These are phyloP conservation scores for Euspilapteryx auroguttella DNA, from an alignment of 2,888 invertebrate species.

Conservation along the genomic window DNA sequence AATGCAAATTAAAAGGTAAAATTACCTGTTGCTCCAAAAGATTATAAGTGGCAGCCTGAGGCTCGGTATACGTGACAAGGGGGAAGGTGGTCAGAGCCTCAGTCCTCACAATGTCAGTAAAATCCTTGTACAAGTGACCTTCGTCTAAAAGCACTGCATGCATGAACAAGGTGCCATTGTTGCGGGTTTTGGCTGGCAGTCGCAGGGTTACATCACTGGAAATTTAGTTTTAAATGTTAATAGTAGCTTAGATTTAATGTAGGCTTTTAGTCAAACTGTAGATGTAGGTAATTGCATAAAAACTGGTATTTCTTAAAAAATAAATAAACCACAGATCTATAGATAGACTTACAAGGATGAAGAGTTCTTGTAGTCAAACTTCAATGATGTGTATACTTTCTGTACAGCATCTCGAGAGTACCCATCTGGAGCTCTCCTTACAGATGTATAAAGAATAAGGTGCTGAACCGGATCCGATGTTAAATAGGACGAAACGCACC, in stretches of 20 bases:
- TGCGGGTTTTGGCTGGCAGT: slow-evolving; percentile 72
- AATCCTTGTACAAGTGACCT: slow-evolving; percentile 45
- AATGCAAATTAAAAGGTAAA: too few relatives aligned
- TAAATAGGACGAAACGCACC: slow-evolving; percentile 73
- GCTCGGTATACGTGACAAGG: slow-evolving; percentile 74
- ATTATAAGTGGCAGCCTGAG: slow-evolving; percentile 75
- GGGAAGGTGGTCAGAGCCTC: slow-evolving; percentile 67
- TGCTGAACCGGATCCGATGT: slow-evolving; percentile 68
- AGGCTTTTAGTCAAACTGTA: too few relatives aligned
- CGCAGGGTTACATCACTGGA: slow-evolving; percentile 67
- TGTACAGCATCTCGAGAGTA: slow-evolving; percentile 32
- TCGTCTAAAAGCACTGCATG: slow-evolving; percentile 69
- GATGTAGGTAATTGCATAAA: not conserved
- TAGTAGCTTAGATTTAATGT: slow-evolving; percentile 1
- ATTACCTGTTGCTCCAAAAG: too few relatives aligned
- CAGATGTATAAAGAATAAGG: slow-evolving; percentile 69
- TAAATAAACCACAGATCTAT: too few relatives aligned
- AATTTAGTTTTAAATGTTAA: slow-evolving; percentile 8
- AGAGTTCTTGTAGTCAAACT: slow-evolving; percentile 67
- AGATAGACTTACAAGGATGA: slow-evolving; percentile 39
- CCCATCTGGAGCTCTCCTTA: slow-evolving; percentile 59
- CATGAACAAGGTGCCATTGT: slow-evolving; percentile 83
- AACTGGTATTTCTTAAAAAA: too few relatives aligned
- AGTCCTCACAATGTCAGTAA: slow-evolving; percentile 60
- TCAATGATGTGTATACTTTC: slow-evolving; percentile 60